These are phyloP conservation scores for Lasioglossum pauxillum DNA, from an alignment of 2,888 invertebrate species.

Conservation along the genomic window DNA sequence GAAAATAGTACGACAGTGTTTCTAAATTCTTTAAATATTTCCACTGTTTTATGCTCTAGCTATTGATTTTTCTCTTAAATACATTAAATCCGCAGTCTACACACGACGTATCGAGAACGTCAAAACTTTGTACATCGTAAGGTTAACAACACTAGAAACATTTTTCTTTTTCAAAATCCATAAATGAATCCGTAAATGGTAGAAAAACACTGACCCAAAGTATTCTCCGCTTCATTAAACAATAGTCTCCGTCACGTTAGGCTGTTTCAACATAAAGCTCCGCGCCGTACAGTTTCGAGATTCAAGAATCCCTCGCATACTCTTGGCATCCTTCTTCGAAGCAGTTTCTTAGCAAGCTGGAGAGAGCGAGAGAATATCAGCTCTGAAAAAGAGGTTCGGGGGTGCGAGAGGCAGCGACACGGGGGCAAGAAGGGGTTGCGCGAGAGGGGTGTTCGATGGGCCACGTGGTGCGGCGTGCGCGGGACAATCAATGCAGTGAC, in stretches of 20 bases:
- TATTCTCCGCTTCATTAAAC: not conserved
- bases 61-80: too few relatives aligned
- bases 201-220: too few relatives aligned
- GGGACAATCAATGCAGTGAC: conserved; percentile 91
- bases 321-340: conserved; percentile 30
- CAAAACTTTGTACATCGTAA: not conserved
- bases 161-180: not conserved
- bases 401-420: conserved; percentile 16
- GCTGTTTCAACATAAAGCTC: too few relatives aligned
- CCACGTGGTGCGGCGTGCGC: conserved; percentile 85
- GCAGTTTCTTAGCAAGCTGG: conserved; percentile 35
- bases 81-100: too few relatives aligned
- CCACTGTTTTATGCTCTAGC: too few relatives aligned
- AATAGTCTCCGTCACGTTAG: too few relatives aligned
- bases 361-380: conserved; percentile 21
- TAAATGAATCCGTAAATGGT: not conserved
- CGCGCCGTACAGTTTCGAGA: conserved; percentile 12
- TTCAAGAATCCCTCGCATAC: conserved; percentile 32
- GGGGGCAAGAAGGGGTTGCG: not conserved
- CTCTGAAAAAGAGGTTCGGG: conserved; percentile 11
- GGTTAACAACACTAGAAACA: not conserved
- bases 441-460: conserved; percentile 65
- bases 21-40: not conserved
- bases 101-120: too few relatives aligned
- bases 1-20: not conserved